These are phyloP conservation scores for Benthosema pterotum DNA, from an alignment of 2,797 vertebrate species.

Conservation along the genomic window DNA sequence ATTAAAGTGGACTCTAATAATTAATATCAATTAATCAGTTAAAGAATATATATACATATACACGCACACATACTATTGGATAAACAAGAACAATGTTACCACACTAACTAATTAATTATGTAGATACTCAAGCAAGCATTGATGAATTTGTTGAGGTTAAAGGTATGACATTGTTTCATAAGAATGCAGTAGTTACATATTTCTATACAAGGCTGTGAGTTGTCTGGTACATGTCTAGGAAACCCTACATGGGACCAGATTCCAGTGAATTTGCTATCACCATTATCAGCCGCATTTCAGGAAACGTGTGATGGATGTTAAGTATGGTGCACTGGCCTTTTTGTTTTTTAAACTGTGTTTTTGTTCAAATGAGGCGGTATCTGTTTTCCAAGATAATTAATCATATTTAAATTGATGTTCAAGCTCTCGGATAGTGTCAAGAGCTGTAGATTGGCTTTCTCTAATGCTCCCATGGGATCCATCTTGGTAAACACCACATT, in stretches of 20 bases:
- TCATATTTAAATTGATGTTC: slow-evolving; percentile 73
- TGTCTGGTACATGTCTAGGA: slow-evolving; percentile 6
- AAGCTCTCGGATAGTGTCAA: slow-evolving; percentile 65
- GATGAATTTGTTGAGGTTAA: not conserved
- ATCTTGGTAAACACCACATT: slow-evolving; percentile 67
- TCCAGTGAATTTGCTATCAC: slow-evolving; percentile 30
- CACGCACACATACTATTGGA: too few species aligned
- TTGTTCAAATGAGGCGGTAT: slow-evolving; percentile 54
- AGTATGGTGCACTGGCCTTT: slow-evolving; percentile 33
- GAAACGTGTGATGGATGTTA: slow-evolving; percentile 37
- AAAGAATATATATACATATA: too few species aligned
- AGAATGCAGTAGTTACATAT: too few species aligned
- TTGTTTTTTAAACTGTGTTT: slow-evolving; percentile 35
- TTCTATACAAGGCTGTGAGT: not conserved
- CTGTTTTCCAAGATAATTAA: slow-evolving; percentile 64
- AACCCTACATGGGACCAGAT: slow-evolving; percentile 8
- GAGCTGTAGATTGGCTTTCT: slow-evolving; percentile 66
- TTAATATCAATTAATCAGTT: too few species aligned
- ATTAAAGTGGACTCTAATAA: too few species aligned
- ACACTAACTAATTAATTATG: slow-evolving; percentile 12
- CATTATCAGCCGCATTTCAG: slow-evolving; percentile 45
- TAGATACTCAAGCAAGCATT: slow-evolving; percentile 10
- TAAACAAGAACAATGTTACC: too few species aligned
- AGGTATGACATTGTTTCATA: too few species aligned
- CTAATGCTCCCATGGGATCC: slow-evolving; percentile 61